phyloP scores from a whole-genome alignment of 2,797 vertebrate species.

The Notolepis coatsorum region DNA sequence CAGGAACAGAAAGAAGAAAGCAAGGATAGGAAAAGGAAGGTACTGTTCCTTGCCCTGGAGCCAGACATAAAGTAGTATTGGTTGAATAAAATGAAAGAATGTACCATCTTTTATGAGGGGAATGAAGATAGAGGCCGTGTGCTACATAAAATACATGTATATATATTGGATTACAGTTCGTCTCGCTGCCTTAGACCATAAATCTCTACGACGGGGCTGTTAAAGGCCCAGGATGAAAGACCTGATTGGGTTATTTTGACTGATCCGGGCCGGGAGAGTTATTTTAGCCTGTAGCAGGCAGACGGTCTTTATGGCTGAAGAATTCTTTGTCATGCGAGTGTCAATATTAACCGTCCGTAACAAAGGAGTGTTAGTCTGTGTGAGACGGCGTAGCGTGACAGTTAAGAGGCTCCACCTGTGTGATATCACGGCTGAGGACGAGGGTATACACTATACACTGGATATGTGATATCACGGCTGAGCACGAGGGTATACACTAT shows the following conservation, averaged over 20 bases:
- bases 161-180: constrained; percentile 69
- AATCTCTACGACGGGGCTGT: constrained; percentile 58
- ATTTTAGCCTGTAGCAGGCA: constrained; percentile 62
- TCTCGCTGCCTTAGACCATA: constrained; percentile 60
- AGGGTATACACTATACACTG: constrained; percentile 34
- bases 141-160: constrained; percentile 70
- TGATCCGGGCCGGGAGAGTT: constrained; percentile 54
- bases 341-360: constrained; percentile 69
- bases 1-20: background rate
- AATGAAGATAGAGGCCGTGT: constrained; percentile 56
- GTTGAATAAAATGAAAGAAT: constrained; percentile 69
- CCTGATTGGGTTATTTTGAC: constrained; percentile 69
- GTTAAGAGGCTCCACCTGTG: constrained; percentile 61
- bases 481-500: no score
- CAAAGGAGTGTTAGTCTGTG: constrained; percentile 57
- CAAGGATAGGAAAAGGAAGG: constrained; percentile 9
- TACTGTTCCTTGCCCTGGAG: constrained; percentile 40
- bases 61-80: constrained; percentile 59
- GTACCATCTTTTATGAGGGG: constrained; percentile 67
- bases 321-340: constrained; percentile 56
- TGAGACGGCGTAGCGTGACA: constrained; percentile 44
- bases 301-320: constrained; percentile 33
- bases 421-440: constrained; percentile 38
- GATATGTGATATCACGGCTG: constrained; percentile 33
- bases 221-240: constrained; percentile 61